A percentile compares a stretch with the other conserved stretches of the same genome.
Conservation (phyloP, 1,140 invertebrate genomes). For the Listronotus oregonensis region DNA sequence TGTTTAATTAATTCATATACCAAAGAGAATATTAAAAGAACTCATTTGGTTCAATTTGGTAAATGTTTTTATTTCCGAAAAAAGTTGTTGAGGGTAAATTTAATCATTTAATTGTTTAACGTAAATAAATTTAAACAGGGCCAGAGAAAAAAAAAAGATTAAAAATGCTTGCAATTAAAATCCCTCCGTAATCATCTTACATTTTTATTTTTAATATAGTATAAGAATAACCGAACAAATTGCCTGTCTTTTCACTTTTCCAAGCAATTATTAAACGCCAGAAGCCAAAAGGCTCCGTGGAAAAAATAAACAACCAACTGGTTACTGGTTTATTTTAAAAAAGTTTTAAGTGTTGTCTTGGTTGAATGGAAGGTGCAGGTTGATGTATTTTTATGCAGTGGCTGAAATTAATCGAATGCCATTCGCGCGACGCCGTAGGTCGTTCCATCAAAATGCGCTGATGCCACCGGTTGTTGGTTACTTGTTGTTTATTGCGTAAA, state of each 20-base stretch:
- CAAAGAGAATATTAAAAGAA: no score
- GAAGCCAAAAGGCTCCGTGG: slow-evolving; percentile 21
- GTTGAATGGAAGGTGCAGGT: slow-evolving; percentile 35
- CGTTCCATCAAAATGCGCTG: slow-evolving; percentile 38
- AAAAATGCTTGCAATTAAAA: slow-evolving; percentile 21
- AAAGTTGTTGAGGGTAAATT: no score
- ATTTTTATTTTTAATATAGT: slow-evolving; percentile 20
- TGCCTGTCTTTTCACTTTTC: slow-evolving; percentile 35
- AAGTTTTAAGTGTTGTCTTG: slow-evolving; percentile 29
- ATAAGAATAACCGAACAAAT: slow-evolving; percentile 21
- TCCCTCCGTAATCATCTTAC: slow-evolving; percentile 18
- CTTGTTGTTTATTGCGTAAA: no score
- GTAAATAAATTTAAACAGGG: neutral
- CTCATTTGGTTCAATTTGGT: neutral
- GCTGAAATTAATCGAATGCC: slow-evolving; percentile 53
- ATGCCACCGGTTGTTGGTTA: slow-evolving; percentile 12
- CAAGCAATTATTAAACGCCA: slow-evolving; percentile 34
- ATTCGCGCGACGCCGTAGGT: slow-evolving; percentile 52
- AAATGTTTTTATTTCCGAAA: no score
- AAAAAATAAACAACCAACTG: slow-evolving; percentile 31
- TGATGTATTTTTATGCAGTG: slow-evolving; percentile 48
- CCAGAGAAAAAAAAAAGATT: neutral
- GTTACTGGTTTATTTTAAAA: slow-evolving; percentile 30
- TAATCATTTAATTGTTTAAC: no score
- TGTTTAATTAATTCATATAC: no score